Conservation (phyloP, 2,888 invertebrate genomes). For the Mythimna lalbum region DNA sequence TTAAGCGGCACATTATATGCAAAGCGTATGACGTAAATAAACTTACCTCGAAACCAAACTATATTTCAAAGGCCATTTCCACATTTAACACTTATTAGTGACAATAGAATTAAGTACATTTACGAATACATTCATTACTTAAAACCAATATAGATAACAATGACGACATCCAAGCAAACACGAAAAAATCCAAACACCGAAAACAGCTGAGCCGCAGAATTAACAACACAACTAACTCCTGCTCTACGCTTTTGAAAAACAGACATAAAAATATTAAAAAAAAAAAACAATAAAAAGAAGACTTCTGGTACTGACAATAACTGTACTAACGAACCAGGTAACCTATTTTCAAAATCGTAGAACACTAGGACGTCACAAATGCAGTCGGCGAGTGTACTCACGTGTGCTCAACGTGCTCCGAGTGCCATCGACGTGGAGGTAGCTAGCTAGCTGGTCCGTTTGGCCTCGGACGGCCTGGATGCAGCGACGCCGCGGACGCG, state of each 20-base stretch:
- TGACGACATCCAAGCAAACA: slow-evolving; percentile 58
- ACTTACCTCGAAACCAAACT: slow-evolving; percentile 54
- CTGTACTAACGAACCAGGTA: slow-evolving; percentile 43
- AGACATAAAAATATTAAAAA: slow-evolving; percentile 18
- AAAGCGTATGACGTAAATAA: slow-evolving; percentile 40
- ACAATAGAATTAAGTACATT: slow-evolving; percentile 34
- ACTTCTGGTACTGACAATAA: slow-evolving; percentile 43
- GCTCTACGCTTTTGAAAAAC: slow-evolving; percentile 63
- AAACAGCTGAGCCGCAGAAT: slow-evolving; percentile 58
- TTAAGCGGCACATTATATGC: slow-evolving; percentile 18
- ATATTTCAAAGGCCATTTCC: slow-evolving; percentile 41
- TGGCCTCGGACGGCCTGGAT: slow-evolving; percentile 71
- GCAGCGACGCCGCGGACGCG: slow-evolving; percentile 86
- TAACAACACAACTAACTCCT: slow-evolving; percentile 42
- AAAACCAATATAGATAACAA: slow-evolving; percentile 42
- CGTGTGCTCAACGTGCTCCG: slow-evolving; percentile 78
- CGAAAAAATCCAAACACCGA: slow-evolving; percentile 55
- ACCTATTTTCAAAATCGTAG: slow-evolving; percentile 65
- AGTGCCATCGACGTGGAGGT: slow-evolving; percentile 80
- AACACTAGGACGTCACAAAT: slow-evolving; percentile 68
- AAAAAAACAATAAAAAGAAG: slow-evolving; percentile 21
- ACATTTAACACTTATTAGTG: slow-evolving; percentile 54
- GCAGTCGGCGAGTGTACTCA: slow-evolving; percentile 75
- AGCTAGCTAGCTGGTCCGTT: slow-evolving; percentile 66
- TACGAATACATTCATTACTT: slow-evolving; percentile 40